Conservation (phyloP, 92 coral and sea anemone species). For the Porites rus region DNA sequence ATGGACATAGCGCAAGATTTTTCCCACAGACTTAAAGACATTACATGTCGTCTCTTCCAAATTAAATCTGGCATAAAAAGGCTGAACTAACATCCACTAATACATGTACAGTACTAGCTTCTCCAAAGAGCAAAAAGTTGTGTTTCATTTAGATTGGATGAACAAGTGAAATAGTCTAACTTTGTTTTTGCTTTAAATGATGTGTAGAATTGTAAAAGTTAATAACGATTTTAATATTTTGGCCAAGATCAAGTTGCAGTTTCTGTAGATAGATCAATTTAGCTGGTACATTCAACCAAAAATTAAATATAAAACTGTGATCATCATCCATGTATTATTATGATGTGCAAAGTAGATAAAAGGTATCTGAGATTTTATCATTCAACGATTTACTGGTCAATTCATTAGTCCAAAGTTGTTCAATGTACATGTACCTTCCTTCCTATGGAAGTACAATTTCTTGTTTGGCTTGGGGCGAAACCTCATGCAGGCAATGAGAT, state of each 20-base stretch:
- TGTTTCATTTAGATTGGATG: too few species aligned
- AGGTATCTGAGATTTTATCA: neutral
- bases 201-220: neutral
- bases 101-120: too few species aligned
- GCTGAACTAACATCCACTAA: too few species aligned
- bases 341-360: neutral
- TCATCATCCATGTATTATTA: too few species aligned
- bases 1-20: too few species aligned
- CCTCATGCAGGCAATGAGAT: slow-evolving; percentile 7
- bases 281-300: neutral
- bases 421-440: neutral
- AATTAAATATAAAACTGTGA: too few species aligned
- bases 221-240: too few species aligned
- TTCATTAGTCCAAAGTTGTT: neutral
- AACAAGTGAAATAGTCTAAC: too few species aligned
- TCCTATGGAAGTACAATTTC: slow-evolving; percentile 17
- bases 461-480: neutral
- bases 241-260: neutral
- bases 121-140: too few species aligned
- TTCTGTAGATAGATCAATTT: neutral
- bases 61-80: too few species aligned
- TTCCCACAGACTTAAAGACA: too few species aligned
- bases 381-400: neutral
- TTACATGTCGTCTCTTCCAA: too few species aligned
- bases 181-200: neutral